Conservation (phyloP, 2,888 invertebrate genomes). For the Anoplius nigerrimus region DNA sequence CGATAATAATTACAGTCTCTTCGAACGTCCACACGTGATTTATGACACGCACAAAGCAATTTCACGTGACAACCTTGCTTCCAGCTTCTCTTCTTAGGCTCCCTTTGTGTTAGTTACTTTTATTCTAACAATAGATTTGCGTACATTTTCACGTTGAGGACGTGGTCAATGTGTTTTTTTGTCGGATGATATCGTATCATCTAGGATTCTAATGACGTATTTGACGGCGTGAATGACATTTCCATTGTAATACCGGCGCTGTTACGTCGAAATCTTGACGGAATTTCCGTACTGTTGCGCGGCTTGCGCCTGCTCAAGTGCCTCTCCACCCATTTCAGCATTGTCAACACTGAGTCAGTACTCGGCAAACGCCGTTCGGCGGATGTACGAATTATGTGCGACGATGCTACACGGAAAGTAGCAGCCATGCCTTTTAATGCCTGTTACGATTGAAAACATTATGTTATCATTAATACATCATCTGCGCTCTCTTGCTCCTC, state of each 20-base stretch:
- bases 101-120: neutral
- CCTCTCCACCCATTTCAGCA: conserved; percentile 93
- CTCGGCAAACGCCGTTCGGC: conserved; percentile 91
- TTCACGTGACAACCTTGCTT: neutral
- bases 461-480: neutral
- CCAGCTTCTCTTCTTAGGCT: conserved; percentile 25
- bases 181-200: conserved; percentile 7
- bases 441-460: conserved; percentile 73
- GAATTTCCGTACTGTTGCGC: conserved; percentile 72
- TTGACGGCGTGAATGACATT: conserved; percentile 80
- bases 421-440: conserved; percentile 95
- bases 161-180: conserved; percentile 9
- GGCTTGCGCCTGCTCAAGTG: conserved; percentile 89
- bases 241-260: conserved; percentile 87
- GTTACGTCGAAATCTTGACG: conserved; percentile 74
- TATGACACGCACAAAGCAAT: conserved; percentile 10
- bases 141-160: neutral
- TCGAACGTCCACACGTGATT: conserved; percentile 1
- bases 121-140: neutral
- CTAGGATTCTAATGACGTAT: conserved; percentile 55
- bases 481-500: too few relatives aligned
- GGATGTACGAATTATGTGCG: conserved; percentile 89
- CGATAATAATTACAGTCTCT: conserved; percentile 17
- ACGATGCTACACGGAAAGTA: conserved; percentile 91
- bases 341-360: conserved; percentile 91